Base-by-base conservation (phyloP, 2,113 vertebrate species). In the Eublepharis macularius region DNA sequence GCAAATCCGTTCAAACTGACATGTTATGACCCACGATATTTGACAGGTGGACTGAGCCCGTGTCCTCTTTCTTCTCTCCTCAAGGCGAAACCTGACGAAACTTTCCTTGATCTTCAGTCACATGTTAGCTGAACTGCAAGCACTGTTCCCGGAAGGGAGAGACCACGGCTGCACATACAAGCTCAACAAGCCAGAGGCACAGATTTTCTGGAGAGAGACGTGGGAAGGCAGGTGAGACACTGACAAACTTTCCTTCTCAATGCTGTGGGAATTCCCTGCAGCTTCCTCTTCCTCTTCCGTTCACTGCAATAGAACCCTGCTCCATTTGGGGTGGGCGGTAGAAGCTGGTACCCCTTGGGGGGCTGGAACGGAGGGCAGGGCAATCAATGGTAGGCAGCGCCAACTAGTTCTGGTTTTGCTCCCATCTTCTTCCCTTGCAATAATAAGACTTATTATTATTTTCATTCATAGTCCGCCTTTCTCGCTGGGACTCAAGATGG, bases 51-150 rank as follows among this genome's bases (percentile, higher is more conserved):
- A 17, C 3, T 47, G 63, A 66, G 10, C 2, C 6, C 72, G 3
- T 16, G 10, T n/a, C 73, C 85, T 69, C 51, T 29, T 51, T 1
- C 32, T 24, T 76, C 1, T 82, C 45, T 34, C 17, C 54, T 87
- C 12, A 92, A 98, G 98, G 96, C 96, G 93, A 81, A 97, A 96
- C 90, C 90, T 98, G 85, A 97, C 96, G 57, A 98, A 98, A 88
- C 92, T 98, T 83, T 96, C 98, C 13, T 91, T 98, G 85, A 96
- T 98, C 90, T 98, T 98, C 95, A 98, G 97, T 76, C 96, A 98
- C 94, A 98, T 98, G 96, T 90, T 97, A 0, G 93, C 94, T 8
- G 98, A 98, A 81, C 92, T 98, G 24, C 93, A 83, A 2, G 96
- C 96, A 0, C 86, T 98, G 86, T 98, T 97, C 93, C 97, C 97